Percentiles rank a stretch among this genome's conserved stretches.
phyloP scores from a whole-genome alignment of 2,797 vertebrate genomes.

The Melanotaenia nigrans region DNA sequence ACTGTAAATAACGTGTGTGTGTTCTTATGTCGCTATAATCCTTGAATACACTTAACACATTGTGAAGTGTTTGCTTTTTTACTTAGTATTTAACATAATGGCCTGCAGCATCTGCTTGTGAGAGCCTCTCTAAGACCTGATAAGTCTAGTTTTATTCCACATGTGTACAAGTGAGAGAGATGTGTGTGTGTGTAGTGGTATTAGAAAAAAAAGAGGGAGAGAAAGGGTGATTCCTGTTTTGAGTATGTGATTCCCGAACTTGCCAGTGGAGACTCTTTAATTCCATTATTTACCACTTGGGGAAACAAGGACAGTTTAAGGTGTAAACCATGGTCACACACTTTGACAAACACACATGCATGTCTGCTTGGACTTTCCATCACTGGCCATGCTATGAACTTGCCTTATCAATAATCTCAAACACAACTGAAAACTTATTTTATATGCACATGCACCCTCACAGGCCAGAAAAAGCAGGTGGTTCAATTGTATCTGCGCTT shows the following conservation, averaged over 20 bases:
- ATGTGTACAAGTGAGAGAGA: neutral
- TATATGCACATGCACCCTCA: neutral
- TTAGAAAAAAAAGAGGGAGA: neutral
- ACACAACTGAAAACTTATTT: slow-evolving; percentile 5
- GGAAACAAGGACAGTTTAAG: slow-evolving; percentile 27
- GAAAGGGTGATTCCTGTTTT: slow-evolving; percentile 9
- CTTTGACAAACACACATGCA: slow-evolving; percentile 18
- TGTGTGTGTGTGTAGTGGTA: neutral
- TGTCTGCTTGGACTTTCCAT: slow-evolving; percentile 20
- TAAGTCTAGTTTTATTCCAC: slow-evolving; percentile 40
- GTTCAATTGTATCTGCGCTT: neutral
- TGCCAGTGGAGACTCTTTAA: slow-evolving; percentile 39
- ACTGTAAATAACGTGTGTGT: slow-evolving; percentile 8
- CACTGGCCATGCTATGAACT: slow-evolving; percentile 37
- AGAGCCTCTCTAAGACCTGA: slow-evolving; percentile 33
- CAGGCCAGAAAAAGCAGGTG: neutral
- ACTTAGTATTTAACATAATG: slow-evolving; percentile 38
- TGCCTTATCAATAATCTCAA: slow-evolving; percentile 18
- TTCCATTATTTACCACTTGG: slow-evolving; percentile 41
- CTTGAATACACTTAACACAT: slow-evolving; percentile 28
- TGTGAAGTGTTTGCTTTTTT: slow-evolving; percentile 47
- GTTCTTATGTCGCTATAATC: slow-evolving; percentile 30
- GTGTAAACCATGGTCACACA: slow-evolving; percentile 24
- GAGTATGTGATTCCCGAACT: slow-evolving; percentile 14
- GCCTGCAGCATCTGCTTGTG: slow-evolving; percentile 34